phyloP scores from a whole-genome alignment of 2,888 invertebrate species.

The Cheilosia variabilis region DNA sequence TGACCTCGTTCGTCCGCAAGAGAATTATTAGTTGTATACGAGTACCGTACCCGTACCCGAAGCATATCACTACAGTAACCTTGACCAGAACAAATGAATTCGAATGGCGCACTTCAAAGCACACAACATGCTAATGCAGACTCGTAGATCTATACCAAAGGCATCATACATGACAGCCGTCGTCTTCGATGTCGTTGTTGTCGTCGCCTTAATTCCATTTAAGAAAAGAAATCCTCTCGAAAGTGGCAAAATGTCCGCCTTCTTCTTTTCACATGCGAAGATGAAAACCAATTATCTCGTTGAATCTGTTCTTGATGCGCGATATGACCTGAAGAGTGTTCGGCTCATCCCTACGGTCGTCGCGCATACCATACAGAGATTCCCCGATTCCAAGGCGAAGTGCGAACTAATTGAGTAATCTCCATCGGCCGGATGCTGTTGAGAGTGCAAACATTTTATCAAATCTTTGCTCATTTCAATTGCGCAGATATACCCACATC shows the following conservation, averaged over 20 bases:
- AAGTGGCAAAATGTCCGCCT: conserved; percentile 62
- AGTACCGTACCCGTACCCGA: background rate
- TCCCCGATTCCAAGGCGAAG: conserved; percentile 43
- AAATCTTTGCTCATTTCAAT: conserved; percentile 63
- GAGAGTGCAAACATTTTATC: conserved; percentile 69
- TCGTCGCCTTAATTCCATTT: conserved; percentile 60
- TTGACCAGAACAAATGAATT: conserved; percentile 60
- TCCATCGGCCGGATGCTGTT: conserved; percentile 50
- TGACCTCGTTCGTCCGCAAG: conserved; percentile 24
- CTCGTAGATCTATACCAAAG: background rate
- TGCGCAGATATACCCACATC: conserved; percentile 39
- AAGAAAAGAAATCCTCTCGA: conserved; percentile 40
- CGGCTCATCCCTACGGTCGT: conserved; percentile 10
- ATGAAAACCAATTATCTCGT: conserved; percentile 67
- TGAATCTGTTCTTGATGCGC: conserved; percentile 54
- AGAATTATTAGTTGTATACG: conserved; percentile 10
- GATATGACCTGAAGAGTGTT: conserved; percentile 47
- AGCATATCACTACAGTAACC: conserved; percentile 43
- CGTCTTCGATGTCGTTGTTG: conserved; percentile 10
- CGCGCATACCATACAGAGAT: background rate
- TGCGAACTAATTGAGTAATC: conserved; percentile 72
- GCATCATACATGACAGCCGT: background rate
- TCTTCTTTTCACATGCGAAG: conserved; percentile 43
- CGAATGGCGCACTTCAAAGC: conserved; percentile 30
- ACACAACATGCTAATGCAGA: conserved; percentile 42